Evolutionary conservation across 2,113 vertebrate genomes (phyloP), one percentile per base, ranked within the genome.

Genomic region (Galemys pyrenaicus): DNA sequence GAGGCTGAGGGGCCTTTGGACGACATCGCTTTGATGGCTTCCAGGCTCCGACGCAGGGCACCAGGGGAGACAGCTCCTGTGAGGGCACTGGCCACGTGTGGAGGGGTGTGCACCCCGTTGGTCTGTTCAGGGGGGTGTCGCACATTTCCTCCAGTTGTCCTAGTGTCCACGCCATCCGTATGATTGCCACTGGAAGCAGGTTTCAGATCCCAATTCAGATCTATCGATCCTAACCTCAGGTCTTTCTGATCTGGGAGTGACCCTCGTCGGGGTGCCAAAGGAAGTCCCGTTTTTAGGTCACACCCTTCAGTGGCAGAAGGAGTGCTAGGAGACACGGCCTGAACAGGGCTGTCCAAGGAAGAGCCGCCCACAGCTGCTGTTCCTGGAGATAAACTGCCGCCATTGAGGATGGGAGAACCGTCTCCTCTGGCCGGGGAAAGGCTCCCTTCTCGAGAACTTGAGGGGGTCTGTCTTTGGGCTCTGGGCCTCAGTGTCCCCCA

Each of bases 401-500:
- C 99, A 0, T 99, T 99, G 92, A 99, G 98, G n/a, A 99, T 94
- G 0, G 99, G 99, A 0, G 99, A 99, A 4, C 98, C 98, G 35
- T 98, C 98, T 16, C 98, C 98, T 90, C 98, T 98, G 35, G 98
- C 99, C 0, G 99, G 99, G 70, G 99, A 99, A 6, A 99, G 98
- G 96, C 99, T 99, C 71, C 99, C 99, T 19, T 99, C 99, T 92
- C 99, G 98, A 30, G 99, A 99, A 7, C 98, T 97, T 0, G 98
- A 96, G 0, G 98, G 98, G 0, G 99, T 98, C 65, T 98, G 98
- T 74, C 99, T 95, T 96, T 98, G 79, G 22, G 98, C 95, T 97
- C 99, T 97, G 58, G 99, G 99, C 71, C 99, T 98, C 79, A 99
- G 97, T 0, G 99, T 99, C 46, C 99, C 99, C 99, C 99, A 99